Evolutionary conservation across 2,888 invertebrate genomes (phyloP), one percentile per base, ranked within the genome.

Genomic region (Abscondita cerata): DNA sequence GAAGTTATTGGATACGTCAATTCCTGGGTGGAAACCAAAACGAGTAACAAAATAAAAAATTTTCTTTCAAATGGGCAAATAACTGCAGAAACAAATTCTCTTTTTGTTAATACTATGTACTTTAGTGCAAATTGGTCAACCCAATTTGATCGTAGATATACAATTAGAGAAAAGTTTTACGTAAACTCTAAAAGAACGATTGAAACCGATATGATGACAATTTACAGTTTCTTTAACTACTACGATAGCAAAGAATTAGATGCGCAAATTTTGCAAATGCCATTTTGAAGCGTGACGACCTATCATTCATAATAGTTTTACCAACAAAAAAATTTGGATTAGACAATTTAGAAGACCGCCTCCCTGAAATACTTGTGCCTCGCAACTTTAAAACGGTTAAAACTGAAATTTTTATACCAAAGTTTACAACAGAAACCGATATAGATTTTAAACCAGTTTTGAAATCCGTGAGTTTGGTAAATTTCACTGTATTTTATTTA

Each of bases 101-200:
- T 80, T 5, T 62, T 80, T 34, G 72, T 79, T 1, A 80, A 80
- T 59, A 75, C 79, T 1, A 46, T 79, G 31, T 76, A 80, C 62
- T 78, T 80, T 58, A 73, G 73, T 36, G 78, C 72, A 44, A 71
- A 70, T 56, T 77, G 76, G 76, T 41, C 40, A 19, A 62, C 59
- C 8, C 64, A 66, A 2, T 72, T 69, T 58, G 68, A 67, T 11
- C 16, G 16, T 1, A 15, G 3, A 5, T 1, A 2, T 9, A 19
- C 5, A 11, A 18, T 19, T 11, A 44, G 19, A 19, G 2, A 3
- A 3, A 6, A 3, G 11, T 78, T 79, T 61, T 71, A 71, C 52
- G 55, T 52, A 4, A 64, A 61, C 3, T 58, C 64, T 6, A 66
- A 65, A 1, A 58, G 68, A 8, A 46, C 67, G 3, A 66, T 72